phyloP scores from a whole-genome alignment of 1,140 invertebrate genomes.

The Musca vetustissima region DNA sequence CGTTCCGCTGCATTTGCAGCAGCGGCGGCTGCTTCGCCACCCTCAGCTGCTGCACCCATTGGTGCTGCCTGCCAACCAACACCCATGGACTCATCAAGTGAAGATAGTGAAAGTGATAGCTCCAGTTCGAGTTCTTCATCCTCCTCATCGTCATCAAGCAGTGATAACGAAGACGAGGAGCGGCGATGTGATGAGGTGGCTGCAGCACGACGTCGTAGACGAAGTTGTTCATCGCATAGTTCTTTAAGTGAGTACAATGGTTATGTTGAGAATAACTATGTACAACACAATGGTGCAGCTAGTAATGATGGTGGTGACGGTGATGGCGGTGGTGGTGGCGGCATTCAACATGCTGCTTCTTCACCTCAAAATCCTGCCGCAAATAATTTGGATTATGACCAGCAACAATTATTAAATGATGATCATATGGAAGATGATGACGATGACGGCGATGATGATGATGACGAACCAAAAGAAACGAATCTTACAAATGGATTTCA shows the following conservation, averaged over 20 bases:
- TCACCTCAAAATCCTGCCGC: not conserved
- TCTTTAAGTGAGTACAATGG: conserved; percentile 29
- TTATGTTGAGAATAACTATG: conserved; percentile 24
- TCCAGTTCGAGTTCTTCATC: conserved; percentile 48
- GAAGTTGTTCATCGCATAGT: conserved; percentile 27
- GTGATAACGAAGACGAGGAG: not conserved
- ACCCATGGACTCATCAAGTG: conserved; percentile 51
- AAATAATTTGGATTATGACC: not conserved
- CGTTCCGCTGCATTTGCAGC: conserved; percentile 44
- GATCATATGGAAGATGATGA: conserved; percentile 18
- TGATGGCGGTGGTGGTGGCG: not conserved
- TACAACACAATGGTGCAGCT: conserved; percentile 21
- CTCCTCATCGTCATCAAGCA: conserved; percentile 36
- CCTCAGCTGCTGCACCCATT: conserved; percentile 46
- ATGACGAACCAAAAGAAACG: not conserved
- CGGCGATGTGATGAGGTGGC: conserved; percentile 4
- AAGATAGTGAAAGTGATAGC: conserved; percentile 54
- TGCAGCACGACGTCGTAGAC: conserved; percentile 1
- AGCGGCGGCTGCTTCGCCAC: conserved; percentile 46
- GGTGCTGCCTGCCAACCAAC: conserved; percentile 44
- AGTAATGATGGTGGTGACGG: not conserved
- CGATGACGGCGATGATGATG: not conserved
- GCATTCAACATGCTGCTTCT: not conserved
- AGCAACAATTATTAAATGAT: conserved; percentile 10
- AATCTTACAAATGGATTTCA: too few species aligned